These are phyloP conservation scores for Amblyjoppa fuscipennis DNA, from an alignment of 2,888 invertebrate genomes.

Conservation along the genomic window DNA sequence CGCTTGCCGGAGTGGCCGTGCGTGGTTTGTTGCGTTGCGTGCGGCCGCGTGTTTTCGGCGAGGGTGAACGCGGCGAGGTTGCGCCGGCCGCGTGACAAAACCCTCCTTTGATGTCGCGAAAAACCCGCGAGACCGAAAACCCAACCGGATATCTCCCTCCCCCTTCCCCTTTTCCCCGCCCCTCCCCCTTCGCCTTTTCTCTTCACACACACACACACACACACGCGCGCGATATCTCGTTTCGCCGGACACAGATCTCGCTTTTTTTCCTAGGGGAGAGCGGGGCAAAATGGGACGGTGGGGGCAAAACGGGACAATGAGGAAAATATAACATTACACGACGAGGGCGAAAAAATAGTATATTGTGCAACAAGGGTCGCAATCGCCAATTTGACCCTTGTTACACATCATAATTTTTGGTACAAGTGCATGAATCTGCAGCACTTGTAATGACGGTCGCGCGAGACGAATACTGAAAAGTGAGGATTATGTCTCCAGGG, in stretches of 20 bases:
- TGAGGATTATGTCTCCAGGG: no score
- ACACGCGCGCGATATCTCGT: slow-evolving; percentile 64
- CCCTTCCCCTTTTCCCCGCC: neutral
- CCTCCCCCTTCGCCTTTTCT: neutral
- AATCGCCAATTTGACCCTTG: no score
- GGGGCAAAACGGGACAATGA: no score
- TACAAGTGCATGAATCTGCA: no score
- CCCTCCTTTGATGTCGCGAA: slow-evolving; percentile 76
- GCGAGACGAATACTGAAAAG: no score
- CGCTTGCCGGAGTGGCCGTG: neutral
- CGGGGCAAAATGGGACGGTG: no score
- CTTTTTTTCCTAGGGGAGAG: neutral
- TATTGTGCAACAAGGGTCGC: no score
- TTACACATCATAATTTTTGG: no score
- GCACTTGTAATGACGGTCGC: no score
- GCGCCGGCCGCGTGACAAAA: slow-evolving; percentile 72
- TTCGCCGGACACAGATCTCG: slow-evolving; percentile 30
- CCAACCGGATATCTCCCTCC: slow-evolving; percentile 33
- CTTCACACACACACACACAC: slow-evolving; percentile 38
- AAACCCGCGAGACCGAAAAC: slow-evolving; percentile 51
- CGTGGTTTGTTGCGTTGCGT: slow-evolving; percentile 52
- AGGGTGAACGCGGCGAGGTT: slow-evolving; percentile 2
- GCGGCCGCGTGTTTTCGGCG: slow-evolving; percentile 43
- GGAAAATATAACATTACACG: no score
- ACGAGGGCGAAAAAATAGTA: no score